These are phyloP conservation scores for Hirudinaria manillensis DNA, from an alignment of 2,888 invertebrate species.

Conservation along the genomic window DNA sequence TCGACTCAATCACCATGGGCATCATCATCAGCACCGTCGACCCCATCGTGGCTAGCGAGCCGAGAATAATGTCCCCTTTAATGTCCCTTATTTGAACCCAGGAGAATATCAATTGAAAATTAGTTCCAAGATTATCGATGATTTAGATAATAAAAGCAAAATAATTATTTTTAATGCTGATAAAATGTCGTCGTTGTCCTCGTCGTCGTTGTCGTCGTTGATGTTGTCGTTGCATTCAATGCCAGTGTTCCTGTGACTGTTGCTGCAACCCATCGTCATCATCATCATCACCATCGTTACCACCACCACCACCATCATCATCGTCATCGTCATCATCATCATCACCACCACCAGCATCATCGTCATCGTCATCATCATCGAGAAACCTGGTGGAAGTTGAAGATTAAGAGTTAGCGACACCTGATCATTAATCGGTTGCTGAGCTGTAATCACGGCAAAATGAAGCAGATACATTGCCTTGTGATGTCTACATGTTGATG, in stretches of 20 bases:
- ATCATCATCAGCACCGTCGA: background rate
- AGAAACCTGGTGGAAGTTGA: too few species aligned
- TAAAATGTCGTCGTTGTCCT: background rate
- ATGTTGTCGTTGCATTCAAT: background rate
- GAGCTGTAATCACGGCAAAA: too few species aligned
- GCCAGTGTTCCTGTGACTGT: background rate
- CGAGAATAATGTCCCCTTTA: too few species aligned
- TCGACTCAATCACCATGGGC: background rate
- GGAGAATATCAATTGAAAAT: too few species aligned
- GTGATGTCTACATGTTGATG: background rate
- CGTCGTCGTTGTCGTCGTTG: constrained; percentile 8
- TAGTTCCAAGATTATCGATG: too few species aligned
- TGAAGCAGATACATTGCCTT: background rate
- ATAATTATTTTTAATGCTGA: too few species aligned
- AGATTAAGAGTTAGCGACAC: too few species aligned
- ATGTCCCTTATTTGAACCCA: too few species aligned
- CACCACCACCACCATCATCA: constrained; percentile 12
- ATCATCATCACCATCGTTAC: constrained; percentile 8
- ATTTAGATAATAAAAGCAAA: too few species aligned
- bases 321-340: constrained; percentile 17
- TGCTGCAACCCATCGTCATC: background rate
- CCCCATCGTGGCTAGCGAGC: too few species aligned
- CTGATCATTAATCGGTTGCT: too few species aligned
- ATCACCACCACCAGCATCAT: constrained; percentile 16
- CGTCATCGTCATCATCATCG: background rate